phyloP scores from a whole-genome alignment of 2,888 invertebrate species.

The Muscina levida region DNA sequence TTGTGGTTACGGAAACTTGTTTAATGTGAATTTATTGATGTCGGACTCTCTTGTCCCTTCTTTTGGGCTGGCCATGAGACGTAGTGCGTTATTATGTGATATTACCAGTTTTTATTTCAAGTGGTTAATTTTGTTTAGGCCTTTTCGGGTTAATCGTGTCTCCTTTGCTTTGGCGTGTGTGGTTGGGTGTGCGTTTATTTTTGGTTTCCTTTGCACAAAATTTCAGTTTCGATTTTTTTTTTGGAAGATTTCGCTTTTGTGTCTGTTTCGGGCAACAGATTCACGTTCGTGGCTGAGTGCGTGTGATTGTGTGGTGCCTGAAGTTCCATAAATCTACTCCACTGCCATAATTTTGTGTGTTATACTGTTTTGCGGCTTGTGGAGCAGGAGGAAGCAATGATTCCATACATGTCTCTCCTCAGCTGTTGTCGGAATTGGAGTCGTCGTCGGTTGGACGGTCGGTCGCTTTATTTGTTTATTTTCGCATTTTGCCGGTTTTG shows the following conservation, averaged over 20 bases:
- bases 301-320: conserved; percentile 58
- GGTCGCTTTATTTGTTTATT: conserved; percentile 52
- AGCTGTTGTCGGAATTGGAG: neutral
- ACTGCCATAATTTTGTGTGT: conserved; percentile 71
- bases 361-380: conserved; percentile 67
- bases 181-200: conserved; percentile 63
- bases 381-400: conserved; percentile 32
- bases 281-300: conserved; percentile 9
- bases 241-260: conserved; percentile 25
- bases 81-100: conserved; percentile 40
- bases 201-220: conserved; percentile 66
- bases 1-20: conserved; percentile 66
- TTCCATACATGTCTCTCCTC: neutral
- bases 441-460: conserved; percentile 37
- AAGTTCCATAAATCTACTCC: conserved; percentile 71
- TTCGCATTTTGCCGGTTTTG: conserved; percentile 38
- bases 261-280: neutral
- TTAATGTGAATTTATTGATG: conserved; percentile 64
- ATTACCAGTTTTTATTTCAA: conserved; percentile 58
- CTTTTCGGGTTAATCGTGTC: conserved; percentile 52
- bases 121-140: conserved; percentile 55
- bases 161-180: conserved; percentile 55
- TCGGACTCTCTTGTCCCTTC: conserved; percentile 5
- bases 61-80: neutral
- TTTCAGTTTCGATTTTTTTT: conserved; percentile 68